Conservation (phyloP, 2,113 vertebrate species). For the Menidia beryllina region DNA sequence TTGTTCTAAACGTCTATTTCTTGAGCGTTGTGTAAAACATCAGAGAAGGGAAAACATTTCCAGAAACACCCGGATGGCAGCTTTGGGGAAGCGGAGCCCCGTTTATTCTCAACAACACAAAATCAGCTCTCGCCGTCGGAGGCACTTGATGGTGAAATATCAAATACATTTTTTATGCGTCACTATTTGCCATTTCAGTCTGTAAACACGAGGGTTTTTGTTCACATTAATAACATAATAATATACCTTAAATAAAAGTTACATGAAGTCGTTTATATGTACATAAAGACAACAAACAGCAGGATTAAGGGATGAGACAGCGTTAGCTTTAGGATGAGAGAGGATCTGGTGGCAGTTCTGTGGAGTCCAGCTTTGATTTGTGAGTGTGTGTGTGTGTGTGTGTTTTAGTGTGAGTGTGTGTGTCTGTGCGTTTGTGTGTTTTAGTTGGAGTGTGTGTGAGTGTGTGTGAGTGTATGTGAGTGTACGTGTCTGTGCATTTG, state of each 20-base stretch:
- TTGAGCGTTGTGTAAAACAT: not conserved
- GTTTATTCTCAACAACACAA: slow-evolving; percentile 64
- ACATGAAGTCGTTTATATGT: slow-evolving; percentile 17
- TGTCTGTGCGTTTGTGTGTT: too few species aligned
- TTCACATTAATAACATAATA: slow-evolving; percentile 34
- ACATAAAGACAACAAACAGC: slow-evolving; percentile 34
- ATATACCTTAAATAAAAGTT: slow-evolving; percentile 62
- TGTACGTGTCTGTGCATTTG: too few species aligned
- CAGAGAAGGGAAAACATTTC: not conserved
- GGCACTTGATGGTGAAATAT: slow-evolving; percentile 24
- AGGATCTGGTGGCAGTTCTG: slow-evolving; percentile 20
- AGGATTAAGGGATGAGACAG: slow-evolving; percentile 25
- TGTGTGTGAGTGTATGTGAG: too few species aligned
- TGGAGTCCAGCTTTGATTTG: slow-evolving; percentile 18
- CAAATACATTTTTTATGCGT: slow-evolving; percentile 29
- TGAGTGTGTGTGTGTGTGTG: too few species aligned
- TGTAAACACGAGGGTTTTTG: slow-evolving; percentile 30
- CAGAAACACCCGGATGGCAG: slow-evolving; percentile 12
- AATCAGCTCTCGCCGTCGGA: slow-evolving; percentile 39
- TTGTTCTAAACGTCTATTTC: not conserved
- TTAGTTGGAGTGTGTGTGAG: too few species aligned
- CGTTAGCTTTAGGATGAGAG: slow-evolving; percentile 16
- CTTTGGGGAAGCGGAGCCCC: slow-evolving; percentile 21
- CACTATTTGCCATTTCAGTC: not conserved
- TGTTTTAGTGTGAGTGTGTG: too few species aligned